A percentile compares a stretch with the other conserved stretches of the same genome.
Evolutionary conservation across 2,113 vertebrate species (phyloP).

Genomic region (Poeciliopsis turrubarensis): DNA sequence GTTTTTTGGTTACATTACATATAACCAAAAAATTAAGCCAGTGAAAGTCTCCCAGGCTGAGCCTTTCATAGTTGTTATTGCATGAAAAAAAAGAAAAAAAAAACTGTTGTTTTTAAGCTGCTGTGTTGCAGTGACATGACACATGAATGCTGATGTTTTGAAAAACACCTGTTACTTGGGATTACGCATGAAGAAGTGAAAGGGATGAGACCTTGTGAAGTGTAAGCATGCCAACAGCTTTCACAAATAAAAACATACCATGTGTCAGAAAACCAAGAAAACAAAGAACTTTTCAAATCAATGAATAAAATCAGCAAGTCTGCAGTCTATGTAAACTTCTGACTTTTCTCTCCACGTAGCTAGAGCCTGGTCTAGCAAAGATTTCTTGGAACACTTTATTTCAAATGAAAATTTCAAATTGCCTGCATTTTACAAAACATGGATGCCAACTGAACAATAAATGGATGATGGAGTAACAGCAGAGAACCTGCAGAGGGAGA

Average conservation of each 20-base stretch:
- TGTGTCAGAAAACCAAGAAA: too few relatives aligned
- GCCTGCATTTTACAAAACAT: neutral
- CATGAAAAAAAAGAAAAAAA: neutral
- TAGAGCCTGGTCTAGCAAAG: too few relatives aligned
- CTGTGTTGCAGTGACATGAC: neutral
- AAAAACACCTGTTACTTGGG: neutral
- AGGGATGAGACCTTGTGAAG: neutral
- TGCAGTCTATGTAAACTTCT: too few relatives aligned
- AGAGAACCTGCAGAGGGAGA: neutral
- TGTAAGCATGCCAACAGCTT: too few relatives aligned
- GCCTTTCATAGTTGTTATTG: neutral
- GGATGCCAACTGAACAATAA: neutral
- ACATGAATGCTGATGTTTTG: neutral
- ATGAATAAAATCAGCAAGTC: too few relatives aligned
- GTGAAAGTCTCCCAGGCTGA: neutral
- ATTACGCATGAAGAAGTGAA: neutral
- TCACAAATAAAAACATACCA: too few relatives aligned
- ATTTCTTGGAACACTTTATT: too few relatives aligned
- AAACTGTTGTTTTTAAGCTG: neutral
- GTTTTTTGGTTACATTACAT: neutral
- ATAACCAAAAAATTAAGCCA: neutral
- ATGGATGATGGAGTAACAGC: neutral
- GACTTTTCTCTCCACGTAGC: too few relatives aligned
- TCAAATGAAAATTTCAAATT: too few relatives aligned
- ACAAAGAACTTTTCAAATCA: too few relatives aligned